Base-by-base conservation (phyloP, 2,888 invertebrate genomes). In the Phymatocera aterrima region DNA sequence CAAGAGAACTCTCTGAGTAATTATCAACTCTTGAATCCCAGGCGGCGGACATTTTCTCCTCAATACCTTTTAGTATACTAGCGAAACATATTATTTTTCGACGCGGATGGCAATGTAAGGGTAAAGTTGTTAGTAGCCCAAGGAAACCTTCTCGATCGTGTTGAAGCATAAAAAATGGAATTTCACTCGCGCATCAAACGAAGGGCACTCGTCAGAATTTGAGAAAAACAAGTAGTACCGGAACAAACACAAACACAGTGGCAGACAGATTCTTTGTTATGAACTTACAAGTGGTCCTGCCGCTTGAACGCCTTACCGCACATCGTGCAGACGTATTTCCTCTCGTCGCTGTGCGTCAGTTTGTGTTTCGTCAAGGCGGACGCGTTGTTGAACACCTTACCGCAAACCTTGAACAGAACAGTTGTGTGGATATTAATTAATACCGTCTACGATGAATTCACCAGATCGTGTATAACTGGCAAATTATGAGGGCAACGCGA, bases 301-400 rank as follows among this genome's bases (percentile, higher is more conserved):
- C 99, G 94, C 92, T 99, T 99, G 94, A 99, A 99, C 84, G 98
- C 98, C 92, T 99, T 99, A 83, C 97, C 95, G 92, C 99, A 99
- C 91, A 98, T 96, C 88, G 94, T 95, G 92, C 99, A 99, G 84
- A 97, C 96, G 92, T 98, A 98, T 91, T 98, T 98, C 87, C 99
- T 93, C 91, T 99, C 99, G 92, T 99, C 98, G 92, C 98, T 98
- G 93, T 99, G 99, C 84, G 98, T 99, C 91, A 99, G 93, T 92
- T 98, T 98, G 93, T 98, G 97, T 91, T 98, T 98, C 86, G 97
- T 98, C 89, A 99, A 93, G 82, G 98, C 98, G 86, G 98, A 98
- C 84, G 98, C 98, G 92, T 98, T 99, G 91, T 97, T 97, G 92
- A 99, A 99, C 88, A 97, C 95, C 93, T 99, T 98, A 91, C 96